Base-by-base conservation (phyloP, 2,113 vertebrate genomes). In the Labrus mixtus region DNA sequence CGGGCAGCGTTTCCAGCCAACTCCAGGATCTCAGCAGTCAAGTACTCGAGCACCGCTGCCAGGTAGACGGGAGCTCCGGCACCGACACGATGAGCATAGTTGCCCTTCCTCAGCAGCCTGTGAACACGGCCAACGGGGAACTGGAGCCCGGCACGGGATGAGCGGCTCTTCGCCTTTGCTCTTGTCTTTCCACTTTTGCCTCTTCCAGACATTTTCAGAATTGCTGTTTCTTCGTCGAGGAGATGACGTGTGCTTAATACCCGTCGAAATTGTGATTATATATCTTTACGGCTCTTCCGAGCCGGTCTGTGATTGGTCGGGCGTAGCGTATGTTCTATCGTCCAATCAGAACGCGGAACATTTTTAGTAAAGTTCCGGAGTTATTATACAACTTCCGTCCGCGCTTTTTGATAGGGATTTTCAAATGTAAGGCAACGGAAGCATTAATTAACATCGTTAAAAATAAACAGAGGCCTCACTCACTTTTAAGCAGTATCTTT, bases 91-190 rank as follows among this genome's bases (percentile, higher is more conserved):
- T 81, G 15, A 0, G 81, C 70, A 0, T 87, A 81, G 58, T 78
- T 84, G 0, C 82, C 76, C 15, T 87, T 87, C 1, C 85, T 70
- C 15, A 87, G 37, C 5, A 70, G 77, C 5, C 86, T 75, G 66
- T 88, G 76, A 0, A 87, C 76, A 12, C 85, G 85, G 0, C 85
- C 85, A 0, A 87, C 85, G 0, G 85, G 82, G 22, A 88, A 88
- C 70, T 88, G 86, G 0, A 85, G 76, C 0, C 86, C 83, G 0
- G 86, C 86, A 0, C 86, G 45, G 0, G 76, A 88, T 0, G 76
- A 85, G 17, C 84, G 64, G 2, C 58, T 73, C 68, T 79, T 86
- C 0, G 65, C 54, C 60, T 86, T 86, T 0, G 80, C 50, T 5
- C 76, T 68, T 0, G 4, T 20, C 0, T 86, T 86, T 0, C 55